Evolutionary conservation across 2,797 vertebrate species (phyloP).

Genomic region (Aerospiza tachiro): DNA sequence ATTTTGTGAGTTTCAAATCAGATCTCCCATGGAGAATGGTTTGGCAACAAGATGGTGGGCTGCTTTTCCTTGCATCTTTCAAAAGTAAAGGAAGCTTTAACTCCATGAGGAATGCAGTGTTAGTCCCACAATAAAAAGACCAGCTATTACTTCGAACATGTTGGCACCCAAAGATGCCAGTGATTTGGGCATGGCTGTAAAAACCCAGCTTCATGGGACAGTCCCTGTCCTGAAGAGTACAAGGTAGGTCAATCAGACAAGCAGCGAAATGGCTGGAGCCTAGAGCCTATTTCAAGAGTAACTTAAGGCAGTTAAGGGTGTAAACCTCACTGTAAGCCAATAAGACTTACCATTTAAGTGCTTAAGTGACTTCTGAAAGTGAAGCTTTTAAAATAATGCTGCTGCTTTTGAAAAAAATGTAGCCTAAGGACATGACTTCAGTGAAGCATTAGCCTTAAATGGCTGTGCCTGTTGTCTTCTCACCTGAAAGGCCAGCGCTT

Average conservation of each 20-base stretch:
- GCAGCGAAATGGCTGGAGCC: not conserved
- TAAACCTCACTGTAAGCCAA: not conserved
- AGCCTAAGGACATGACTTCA: not conserved
- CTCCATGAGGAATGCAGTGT: not conserved
- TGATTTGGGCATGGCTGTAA: not conserved
- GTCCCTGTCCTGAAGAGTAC: not conserved
- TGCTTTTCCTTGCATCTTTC: not conserved
- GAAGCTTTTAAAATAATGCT: constrained; percentile 9
- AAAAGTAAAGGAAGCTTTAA: not conserved
- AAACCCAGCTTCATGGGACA: not conserved
- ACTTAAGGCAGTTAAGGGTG: not conserved
- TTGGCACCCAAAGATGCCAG: not conserved
- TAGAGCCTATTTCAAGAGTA: not conserved
- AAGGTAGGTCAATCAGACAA: not conserved
- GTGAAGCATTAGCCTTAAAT: not conserved
- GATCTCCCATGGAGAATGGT: not conserved
- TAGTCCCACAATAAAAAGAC: not conserved
- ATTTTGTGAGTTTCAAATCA: not conserved
- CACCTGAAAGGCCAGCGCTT: not conserved
- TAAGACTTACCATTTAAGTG: not conserved
- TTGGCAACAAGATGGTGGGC: not conserved
- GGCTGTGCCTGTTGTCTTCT: not conserved
- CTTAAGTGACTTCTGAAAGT: constrained; percentile 28
- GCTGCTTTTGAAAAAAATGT: not conserved
- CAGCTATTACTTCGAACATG: not conserved